phyloP scores from a whole-genome alignment of 2,888 invertebrate species.

The Chloroclystis v-ata region DNA sequence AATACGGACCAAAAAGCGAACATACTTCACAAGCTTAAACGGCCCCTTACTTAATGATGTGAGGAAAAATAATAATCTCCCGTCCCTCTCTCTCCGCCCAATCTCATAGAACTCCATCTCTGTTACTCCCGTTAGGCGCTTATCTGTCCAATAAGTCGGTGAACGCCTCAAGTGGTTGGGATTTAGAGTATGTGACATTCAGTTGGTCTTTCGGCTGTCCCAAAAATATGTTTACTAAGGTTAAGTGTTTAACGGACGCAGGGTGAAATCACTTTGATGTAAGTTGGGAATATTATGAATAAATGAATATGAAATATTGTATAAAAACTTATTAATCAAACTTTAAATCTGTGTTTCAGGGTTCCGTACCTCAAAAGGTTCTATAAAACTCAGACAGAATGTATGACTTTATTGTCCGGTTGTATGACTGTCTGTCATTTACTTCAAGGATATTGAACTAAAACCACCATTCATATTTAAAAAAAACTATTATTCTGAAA shows the following conservation, averaged over 20 bases:
- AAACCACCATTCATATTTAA: too few species aligned
- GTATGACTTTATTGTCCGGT: too few species aligned
- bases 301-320: neutral
- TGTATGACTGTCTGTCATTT: too few species aligned
- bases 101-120: constrained; percentile 20
- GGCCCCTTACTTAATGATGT: constrained; percentile 44
- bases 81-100: constrained; percentile 20
- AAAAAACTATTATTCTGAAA: too few species aligned
- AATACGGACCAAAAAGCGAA: too few species aligned
- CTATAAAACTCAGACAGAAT: too few species aligned
- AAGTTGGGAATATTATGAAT: neutral
- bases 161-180: constrained; percentile 7
- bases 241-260: neutral
- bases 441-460: too few species aligned
- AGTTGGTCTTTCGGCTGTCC: neutral
- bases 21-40: too few species aligned
- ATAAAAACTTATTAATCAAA: too few species aligned
- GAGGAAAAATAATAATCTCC: constrained; percentile 47
- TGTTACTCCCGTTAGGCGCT: constrained; percentile 17
- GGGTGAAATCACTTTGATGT: neutral
- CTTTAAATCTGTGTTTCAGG: too few species aligned
- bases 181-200: constrained; percentile 4
- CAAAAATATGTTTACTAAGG: constrained; percentile 1
- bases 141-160: constrained; percentile 9
- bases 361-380: too few species aligned